Base-by-base conservation (phyloP, 2,888 invertebrate species). In the Andrena hattorfiana region DNA sequence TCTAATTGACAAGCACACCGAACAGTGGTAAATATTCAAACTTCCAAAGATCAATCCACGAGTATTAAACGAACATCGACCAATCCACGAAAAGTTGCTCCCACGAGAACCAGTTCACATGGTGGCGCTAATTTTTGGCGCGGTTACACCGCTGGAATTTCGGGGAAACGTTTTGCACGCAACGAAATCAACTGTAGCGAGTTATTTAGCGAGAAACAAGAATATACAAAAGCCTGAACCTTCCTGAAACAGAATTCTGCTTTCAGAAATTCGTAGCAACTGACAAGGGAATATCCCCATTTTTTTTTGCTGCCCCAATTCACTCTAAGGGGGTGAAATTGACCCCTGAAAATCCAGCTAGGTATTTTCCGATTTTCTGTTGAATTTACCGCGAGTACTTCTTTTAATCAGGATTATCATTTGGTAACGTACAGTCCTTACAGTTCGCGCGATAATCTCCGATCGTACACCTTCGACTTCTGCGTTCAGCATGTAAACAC, bases 1-100 rank as follows among this genome's bases (percentile, higher is more conserved):
- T 81, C 89, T 89, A 89, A 89, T 87, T 86, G 83, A 56, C 26
- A 51, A 67, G 64, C 56, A 81, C 69, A 81, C 70, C 28, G 76
- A 62, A 23, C 75, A 28, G 48, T 56, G 67, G 62, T 51, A 23
- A 69, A 77, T 70, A 62, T 74, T 69, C 7, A 69, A 74, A 51
- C 76, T 69, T 77, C 62, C 49, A 20, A 56, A 63, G 49, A 67
- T 49, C 71, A 26, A 30, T 69, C 79, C 49, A 71, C 64, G 5
- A 71, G 6, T 56, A 26, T 54, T 28, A 23, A 2, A 26, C 73
- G 32, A 79, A 59, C 62, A 66, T 60, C 23, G 23, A 66, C 85
- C 87, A 81, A 87, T 86, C 71, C 32, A 60, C 51, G 42, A 13
- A 26, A 77, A 13, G 76, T 23, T 60, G 64, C 67, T 71, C 59